Evolutionary conservation across 2,797 vertebrate genomes (phyloP).

Genomic region (Hyperoplus lanceolatus): DNA sequence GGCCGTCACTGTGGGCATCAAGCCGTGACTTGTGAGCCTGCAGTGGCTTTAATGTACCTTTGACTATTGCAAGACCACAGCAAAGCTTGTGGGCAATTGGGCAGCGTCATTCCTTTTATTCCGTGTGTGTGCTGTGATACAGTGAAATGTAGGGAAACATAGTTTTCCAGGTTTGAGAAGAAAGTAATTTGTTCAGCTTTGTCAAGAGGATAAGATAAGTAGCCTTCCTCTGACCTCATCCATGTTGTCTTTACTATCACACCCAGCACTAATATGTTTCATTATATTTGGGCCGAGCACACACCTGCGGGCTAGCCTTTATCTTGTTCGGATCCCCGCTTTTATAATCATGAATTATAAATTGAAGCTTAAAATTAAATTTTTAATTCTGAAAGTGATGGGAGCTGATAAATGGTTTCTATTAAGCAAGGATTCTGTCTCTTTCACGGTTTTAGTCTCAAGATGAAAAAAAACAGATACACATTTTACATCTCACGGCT

Average conservation of each 20-base stretch:
- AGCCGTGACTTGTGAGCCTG: conserved; percentile 24
- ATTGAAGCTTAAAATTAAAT: conserved; percentile 39
- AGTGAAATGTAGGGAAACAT: not conserved
- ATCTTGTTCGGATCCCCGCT: conserved; percentile 36
- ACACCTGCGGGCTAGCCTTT: conserved; percentile 15
- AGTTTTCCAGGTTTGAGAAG: conserved; percentile 6
- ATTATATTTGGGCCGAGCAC: conserved; percentile 3
- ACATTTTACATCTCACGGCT: conserved; percentile 13
- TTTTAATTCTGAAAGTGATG: conserved; percentile 28
- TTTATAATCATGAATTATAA: conserved; percentile 38
- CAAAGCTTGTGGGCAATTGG: not conserved
- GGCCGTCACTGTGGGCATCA: conserved; percentile 25
- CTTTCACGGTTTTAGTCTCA: conserved; percentile 33
- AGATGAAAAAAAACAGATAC: conserved; percentile 44
- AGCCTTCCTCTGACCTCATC: conserved; percentile 28
- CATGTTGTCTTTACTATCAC: conserved; percentile 18
- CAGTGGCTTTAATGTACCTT: conserved; percentile 10
- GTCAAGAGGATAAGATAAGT: conserved; percentile 27
- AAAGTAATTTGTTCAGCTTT: conserved; percentile 35
- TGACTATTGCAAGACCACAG: not conserved
- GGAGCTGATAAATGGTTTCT: conserved; percentile 25
- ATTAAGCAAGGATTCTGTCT: conserved; percentile 18
- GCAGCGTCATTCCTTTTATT: not conserved
- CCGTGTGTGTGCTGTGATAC: conserved; percentile 2
- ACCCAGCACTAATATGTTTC: not conserved